phyloP scores from a whole-genome alignment of 2,797 vertebrate species.

The Triplophysa yarkandensis region DNA sequence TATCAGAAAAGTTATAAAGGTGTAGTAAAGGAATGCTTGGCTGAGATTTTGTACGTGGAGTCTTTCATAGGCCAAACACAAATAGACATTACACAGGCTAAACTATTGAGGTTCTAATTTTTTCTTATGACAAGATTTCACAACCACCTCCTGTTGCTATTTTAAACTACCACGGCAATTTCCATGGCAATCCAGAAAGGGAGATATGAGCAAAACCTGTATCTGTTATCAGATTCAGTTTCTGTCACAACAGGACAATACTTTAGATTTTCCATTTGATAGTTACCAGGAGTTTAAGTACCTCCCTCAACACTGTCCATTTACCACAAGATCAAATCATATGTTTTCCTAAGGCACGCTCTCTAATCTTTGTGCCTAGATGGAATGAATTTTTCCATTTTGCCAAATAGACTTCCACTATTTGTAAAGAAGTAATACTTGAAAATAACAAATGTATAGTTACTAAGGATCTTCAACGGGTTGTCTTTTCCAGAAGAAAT shows the following conservation, averaged over 20 bases:
- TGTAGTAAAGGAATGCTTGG: no score
- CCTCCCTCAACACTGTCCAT: not conserved
- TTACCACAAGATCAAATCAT: conserved; percentile 36
- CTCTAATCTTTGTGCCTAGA: not conserved
- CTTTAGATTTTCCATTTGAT: not conserved
- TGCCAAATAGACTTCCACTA: not conserved
- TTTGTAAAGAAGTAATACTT: not conserved
- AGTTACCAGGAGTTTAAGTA: not conserved
- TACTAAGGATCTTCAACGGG: no score
- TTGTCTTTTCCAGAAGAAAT: no score
- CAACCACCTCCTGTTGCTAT: not conserved
- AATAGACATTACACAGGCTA: no score
- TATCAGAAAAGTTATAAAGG: no score
- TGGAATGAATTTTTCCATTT: not conserved
- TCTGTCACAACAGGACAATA: not conserved
- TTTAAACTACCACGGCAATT: not conserved
- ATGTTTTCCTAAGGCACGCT: not conserved
- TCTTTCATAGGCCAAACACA: no score
- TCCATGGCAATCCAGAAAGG: not conserved
- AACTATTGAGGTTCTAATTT: no score
- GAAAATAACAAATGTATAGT: no score
- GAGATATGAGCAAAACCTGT: not conserved
- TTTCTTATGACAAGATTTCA: not conserved
- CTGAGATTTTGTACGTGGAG: no score
- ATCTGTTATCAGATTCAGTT: not conserved